These are phyloP conservation scores for Lithophane ornitopus DNA, from an alignment of 2,888 invertebrate genomes.

Conservation along the genomic window DNA sequence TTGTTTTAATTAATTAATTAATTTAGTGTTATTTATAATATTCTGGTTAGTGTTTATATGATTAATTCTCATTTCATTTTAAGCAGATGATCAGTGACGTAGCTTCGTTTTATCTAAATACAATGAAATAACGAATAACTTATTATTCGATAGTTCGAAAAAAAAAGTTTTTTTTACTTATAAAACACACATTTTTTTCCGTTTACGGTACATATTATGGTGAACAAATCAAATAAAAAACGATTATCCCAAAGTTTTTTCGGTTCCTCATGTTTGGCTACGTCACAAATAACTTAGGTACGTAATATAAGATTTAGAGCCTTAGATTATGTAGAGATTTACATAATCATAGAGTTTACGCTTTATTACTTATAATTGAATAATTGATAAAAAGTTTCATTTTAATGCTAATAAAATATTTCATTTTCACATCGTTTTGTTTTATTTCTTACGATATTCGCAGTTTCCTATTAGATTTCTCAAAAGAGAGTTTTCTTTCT, in stretches of 20 bases:
- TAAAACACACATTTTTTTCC: too few relatives aligned
- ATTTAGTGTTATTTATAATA: not conserved
- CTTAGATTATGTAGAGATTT: slow-evolving; percentile 19
- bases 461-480: not conserved
- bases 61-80: not conserved
- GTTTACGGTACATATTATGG: too few relatives aligned
- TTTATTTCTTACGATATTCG: not conserved
- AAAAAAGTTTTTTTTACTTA: too few relatives aligned
- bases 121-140: not conserved
- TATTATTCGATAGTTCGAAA: too few relatives aligned
- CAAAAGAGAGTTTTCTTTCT: not conserved
- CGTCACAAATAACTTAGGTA: not conserved
- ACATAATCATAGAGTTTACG: slow-evolving; percentile 20
- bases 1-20: not conserved
- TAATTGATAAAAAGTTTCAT: slow-evolving; percentile 8
- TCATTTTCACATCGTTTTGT: slow-evolving; percentile 16
- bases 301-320: slow-evolving; percentile 11
- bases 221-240: not conserved
- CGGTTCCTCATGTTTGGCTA: not conserved
- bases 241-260: not conserved
- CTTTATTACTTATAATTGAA: slow-evolving; percentile 29
- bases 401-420: slow-evolving; percentile 46
- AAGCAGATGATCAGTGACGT: not conserved
- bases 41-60: slow-evolving; percentile 2
- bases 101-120: too few relatives aligned